Conservation (phyloP, 1,140 invertebrate genomes). For the Drosophila pectinifera region DNA sequence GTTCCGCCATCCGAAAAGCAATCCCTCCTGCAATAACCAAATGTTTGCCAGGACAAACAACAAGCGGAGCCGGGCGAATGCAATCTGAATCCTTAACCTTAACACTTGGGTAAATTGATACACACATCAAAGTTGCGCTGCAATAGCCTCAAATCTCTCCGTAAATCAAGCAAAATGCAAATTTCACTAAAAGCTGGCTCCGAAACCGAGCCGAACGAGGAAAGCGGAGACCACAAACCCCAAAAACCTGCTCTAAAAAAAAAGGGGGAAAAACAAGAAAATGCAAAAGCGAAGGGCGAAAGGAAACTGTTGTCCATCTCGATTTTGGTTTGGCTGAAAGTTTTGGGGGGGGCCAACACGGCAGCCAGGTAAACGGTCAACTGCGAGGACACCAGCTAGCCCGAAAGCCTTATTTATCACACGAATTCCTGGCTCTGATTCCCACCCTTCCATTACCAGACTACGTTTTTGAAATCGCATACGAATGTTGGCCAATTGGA, state of each 20-base stretch:
- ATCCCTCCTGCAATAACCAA: conserved; percentile 63
- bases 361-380: conserved; percentile 59
- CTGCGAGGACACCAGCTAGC: conserved; percentile 14
- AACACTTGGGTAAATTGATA: conserved; percentile 77
- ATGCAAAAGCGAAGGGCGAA: conserved; percentile 39
- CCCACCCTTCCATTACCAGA: conserved; percentile 56
- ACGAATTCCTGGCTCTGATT: conserved; percentile 32
- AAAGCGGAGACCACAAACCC: conserved; percentile 61
- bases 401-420: conserved; percentile 77
- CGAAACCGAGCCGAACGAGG: conserved; percentile 10
- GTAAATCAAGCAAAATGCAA: conserved; percentile 82
- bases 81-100: conserved; percentile 54
- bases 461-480: conserved; percentile 75
- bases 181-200: conserved; percentile 67
- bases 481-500: conserved; percentile 77
- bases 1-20: conserved; percentile 13
- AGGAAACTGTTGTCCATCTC: conserved; percentile 57
- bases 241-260: conserved; percentile 27
- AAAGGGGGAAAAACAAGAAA: neutral
- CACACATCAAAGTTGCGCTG: conserved; percentile 80
- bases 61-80: conserved; percentile 36
- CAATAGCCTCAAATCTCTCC: conserved; percentile 81
- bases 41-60: conserved; percentile 75
- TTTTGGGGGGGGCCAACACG: conserved; percentile 30
- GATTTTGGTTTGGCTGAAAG: conserved; percentile 32